A percentile compares a stretch with the other conserved stretches of the same genome.
These are phyloP conservation scores for Empidonax traillii DNA, from an alignment of 2,113 vertebrate species.

Conservation along the genomic window DNA sequence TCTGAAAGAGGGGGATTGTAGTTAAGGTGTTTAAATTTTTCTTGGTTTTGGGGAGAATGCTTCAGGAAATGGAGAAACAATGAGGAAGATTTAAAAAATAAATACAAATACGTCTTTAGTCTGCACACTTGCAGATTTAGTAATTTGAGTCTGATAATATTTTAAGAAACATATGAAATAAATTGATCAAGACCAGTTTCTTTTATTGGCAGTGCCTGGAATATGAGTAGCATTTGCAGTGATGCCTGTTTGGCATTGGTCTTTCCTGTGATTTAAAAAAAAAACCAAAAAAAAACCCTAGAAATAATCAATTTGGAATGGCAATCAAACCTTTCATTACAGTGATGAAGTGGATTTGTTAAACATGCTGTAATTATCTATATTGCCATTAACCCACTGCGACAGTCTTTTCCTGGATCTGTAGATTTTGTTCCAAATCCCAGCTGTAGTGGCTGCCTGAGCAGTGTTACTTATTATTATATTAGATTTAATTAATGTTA, in stretches of 20 bases:
- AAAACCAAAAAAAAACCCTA: no score
- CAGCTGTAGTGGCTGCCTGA: neutral
- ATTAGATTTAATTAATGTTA: neutral
- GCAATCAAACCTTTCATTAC: neutral
- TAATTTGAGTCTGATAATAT: neutral
- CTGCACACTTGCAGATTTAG: neutral
- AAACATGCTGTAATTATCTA: neutral
- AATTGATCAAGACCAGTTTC: neutral
- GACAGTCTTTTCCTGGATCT: neutral
- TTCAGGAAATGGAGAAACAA: neutral
- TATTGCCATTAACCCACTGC: neutral
- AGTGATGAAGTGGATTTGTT: neutral
- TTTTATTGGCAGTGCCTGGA: neutral
- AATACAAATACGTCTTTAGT: neutral
- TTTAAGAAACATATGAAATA: neutral
- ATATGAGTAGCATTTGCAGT: neutral
- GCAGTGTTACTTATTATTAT: neutral
- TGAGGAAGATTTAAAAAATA: neutral
- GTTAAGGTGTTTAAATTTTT: neutral
- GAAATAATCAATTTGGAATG: neutral
- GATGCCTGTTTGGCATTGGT: no score
- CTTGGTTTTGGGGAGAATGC: neutral
- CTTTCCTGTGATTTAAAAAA: neutral
- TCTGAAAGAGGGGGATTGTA: neutral
- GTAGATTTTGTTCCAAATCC: neutral